A percentile compares a stretch with the other conserved stretches of the same genome.
Conservation (phyloP, 2,113 vertebrate genomes). For the Crotalus helleri region DNA sequence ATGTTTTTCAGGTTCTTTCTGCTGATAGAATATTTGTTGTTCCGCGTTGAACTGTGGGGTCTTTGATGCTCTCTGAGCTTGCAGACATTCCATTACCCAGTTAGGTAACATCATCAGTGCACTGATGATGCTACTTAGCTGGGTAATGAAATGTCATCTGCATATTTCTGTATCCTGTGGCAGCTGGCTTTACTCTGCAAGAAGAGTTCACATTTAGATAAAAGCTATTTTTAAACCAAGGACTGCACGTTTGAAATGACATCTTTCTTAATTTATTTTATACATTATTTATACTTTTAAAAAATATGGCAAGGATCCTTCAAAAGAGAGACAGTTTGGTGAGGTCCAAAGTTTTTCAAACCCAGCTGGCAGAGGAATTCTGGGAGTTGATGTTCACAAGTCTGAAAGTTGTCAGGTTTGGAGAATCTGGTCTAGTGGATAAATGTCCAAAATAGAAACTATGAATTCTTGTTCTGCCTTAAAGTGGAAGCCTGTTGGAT, state of each 20-base stretch:
- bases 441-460: not conserved
- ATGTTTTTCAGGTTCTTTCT: not conserved
- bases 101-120: not conserved
- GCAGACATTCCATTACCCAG: not conserved
- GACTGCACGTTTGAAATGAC: not conserved
- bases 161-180: not conserved
- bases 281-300: not conserved
- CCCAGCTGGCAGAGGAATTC: too few relatives aligned
- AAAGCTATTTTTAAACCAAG: not conserved
- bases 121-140: not conserved
- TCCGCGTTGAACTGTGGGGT: not conserved
- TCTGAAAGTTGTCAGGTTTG: too few relatives aligned
- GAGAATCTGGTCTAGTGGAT: not conserved
- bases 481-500: not conserved
- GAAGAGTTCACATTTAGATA: not conserved
- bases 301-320: not conserved
- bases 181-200: not conserved
- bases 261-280: not conserved
- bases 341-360: not conserved
- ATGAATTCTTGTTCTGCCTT: not conserved
- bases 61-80: not conserved
- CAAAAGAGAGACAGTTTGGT: not conserved
- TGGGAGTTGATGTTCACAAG: too few relatives aligned
- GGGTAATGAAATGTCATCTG: not conserved
- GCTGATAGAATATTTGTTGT: not conserved